A percentile compares a stretch with the other conserved stretches of the same genome.
Conservation (phyloP, 2,113 vertebrate genomes). For the Pangasianodon gigas region DNA sequence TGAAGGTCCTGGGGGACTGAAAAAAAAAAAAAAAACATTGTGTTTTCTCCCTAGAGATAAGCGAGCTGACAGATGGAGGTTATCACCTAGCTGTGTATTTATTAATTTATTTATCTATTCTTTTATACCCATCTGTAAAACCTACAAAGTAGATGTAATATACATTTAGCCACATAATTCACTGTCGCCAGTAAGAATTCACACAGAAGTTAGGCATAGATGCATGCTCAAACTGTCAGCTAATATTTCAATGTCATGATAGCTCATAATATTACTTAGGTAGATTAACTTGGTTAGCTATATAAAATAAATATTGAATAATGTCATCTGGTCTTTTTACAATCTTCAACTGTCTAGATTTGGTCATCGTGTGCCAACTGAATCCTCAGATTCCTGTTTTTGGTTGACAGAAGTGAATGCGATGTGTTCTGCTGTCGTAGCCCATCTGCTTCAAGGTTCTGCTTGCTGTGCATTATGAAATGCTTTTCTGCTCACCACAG, state of each 20-base stretch:
- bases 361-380: no score
- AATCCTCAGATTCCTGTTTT: background rate
- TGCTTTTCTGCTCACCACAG: background rate
- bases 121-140: slow-evolving; percentile 10
- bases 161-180: background rate
- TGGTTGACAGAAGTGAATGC: no score
- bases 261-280: background rate
- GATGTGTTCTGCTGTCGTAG: background rate
- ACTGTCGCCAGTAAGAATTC: background rate
- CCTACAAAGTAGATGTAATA: background rate
- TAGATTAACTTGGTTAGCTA: background rate
- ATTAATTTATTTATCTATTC: slow-evolving; percentile 26
- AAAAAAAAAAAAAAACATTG: background rate
- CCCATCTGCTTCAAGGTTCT: background rate
- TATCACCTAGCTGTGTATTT: slow-evolving; percentile 20
- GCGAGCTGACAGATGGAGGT: slow-evolving; percentile 21
- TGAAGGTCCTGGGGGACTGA: background rate
- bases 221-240: background rate
- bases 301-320: background rate
- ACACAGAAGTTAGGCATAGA: background rate
- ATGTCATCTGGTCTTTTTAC: background rate
- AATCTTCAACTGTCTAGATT: background rate
- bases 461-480: background rate
- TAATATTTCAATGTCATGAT: background rate
- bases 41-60: slow-evolving; percentile 12